Conservation (phyloP, 2,113 vertebrate genomes). For the Otis tarda region DNA sequence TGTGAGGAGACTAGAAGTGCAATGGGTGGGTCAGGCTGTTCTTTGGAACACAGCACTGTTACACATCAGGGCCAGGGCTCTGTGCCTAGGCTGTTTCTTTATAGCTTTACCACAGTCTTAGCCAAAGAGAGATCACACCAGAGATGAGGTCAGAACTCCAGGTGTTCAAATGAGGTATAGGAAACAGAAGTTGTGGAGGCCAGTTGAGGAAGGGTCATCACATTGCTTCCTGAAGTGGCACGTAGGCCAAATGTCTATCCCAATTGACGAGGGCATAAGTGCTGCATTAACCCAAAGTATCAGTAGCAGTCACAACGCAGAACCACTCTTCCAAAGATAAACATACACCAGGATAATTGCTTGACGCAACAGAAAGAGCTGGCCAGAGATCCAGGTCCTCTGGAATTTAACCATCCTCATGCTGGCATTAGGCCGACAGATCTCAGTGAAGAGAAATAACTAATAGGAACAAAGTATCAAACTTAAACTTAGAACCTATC, state of each 20-base stretch:
- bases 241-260: background rate
- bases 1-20: background rate
- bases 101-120: background rate
- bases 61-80: background rate
- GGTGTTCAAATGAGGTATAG: background rate
- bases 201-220: background rate
- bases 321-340: background rate
- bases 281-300: background rate
- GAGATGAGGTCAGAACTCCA: background rate
- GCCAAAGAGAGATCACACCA: background rate
- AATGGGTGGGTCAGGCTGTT: background rate
- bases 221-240: background rate
- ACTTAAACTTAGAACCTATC: background rate
- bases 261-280: background rate
- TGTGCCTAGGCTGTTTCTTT: background rate
- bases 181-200: background rate
- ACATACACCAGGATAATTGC: background rate
- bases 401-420: background rate
- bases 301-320: background rate
- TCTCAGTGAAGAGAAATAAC: background rate
- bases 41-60: background rate
- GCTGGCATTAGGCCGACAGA: background rate
- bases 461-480: background rate
- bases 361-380: background rate
- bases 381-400: background rate